Percentiles rank a stretch among this genome's conserved stretches.
Conservation (phyloP, 2,888 invertebrate genomes). For the Ophioninae sp. region DNA sequence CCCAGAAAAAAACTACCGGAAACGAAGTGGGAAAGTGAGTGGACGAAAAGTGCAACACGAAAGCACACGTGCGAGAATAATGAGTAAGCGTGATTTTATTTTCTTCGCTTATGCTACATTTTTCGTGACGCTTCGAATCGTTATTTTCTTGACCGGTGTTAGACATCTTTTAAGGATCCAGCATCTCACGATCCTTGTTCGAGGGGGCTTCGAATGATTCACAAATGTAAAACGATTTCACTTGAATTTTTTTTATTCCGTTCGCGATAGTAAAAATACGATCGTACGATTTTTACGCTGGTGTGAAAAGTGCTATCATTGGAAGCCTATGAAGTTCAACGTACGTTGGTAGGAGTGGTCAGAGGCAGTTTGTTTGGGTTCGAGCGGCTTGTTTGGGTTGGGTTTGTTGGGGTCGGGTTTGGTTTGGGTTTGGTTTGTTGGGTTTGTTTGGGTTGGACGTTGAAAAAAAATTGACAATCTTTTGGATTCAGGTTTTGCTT, state of each 20-base stretch:
- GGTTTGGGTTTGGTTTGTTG: no score
- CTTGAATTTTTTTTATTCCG: neutral
- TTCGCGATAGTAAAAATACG: neutral
- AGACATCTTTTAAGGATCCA: neutral
- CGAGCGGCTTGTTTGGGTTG: no score
- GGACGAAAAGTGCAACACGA: neutral
- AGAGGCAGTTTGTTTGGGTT: no score
- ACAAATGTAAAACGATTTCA: neutral
- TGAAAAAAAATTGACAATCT: neutral
- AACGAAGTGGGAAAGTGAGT: neutral
- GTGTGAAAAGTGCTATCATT: neutral
- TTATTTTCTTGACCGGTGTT: neutral
- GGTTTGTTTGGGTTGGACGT: no score
- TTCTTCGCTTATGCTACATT: neutral
- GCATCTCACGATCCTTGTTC: neutral
- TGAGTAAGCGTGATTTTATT: conserved; percentile 25
- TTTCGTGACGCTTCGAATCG: neutral
- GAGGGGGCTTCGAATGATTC: neutral
- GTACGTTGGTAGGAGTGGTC: neutral
- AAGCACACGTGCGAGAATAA: conserved; percentile 8
- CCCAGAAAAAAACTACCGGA: neutral
- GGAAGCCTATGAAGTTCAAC: neutral
- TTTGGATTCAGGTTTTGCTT: neutral
- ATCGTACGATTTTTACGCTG: neutral
- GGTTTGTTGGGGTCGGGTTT: no score